A percentile compares a stretch with the other conserved stretches of the same genome.
These are phyloP conservation scores for Mythimna ferrago DNA, from an alignment of 2,888 invertebrate genomes.

Conservation along the genomic window DNA sequence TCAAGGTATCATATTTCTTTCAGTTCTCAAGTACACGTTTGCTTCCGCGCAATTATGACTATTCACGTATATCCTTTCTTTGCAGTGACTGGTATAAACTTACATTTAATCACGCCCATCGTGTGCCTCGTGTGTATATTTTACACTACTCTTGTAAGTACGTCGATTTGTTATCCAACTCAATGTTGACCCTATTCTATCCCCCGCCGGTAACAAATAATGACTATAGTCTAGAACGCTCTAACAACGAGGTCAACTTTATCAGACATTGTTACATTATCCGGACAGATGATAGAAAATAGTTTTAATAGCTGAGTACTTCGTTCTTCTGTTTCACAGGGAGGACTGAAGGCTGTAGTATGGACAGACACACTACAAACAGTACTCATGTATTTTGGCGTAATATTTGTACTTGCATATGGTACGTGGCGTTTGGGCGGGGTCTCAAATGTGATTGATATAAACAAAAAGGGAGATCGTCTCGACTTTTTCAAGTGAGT, in stretches of 20 bases:
- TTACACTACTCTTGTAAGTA: constrained; percentile 96
- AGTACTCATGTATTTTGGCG: constrained; percentile 93
- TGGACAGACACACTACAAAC: constrained; percentile 96
- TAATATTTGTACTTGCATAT: constrained; percentile 92
- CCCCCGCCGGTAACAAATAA: constrained; percentile 64
- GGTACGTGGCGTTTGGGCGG: constrained; percentile 93
- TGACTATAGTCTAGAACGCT: constrained; percentile 67
- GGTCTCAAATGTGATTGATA: constrained; percentile 90
- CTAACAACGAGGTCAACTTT: constrained; percentile 68
- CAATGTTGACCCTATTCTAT: constrained; percentile 68
- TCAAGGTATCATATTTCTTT: constrained; percentile 90
- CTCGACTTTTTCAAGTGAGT: constrained; percentile 94
- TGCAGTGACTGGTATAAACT: constrained; percentile 95
- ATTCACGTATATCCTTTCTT: constrained; percentile 60
- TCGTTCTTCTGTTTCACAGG: constrained; percentile 85
- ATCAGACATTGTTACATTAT: constrained; percentile 57
- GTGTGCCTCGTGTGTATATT: constrained; percentile 97
- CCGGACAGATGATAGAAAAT: constrained; percentile 32
- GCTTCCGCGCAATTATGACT: constrained; percentile 18
- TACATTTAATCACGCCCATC: constrained; percentile 94
- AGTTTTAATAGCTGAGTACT: constrained; percentile 13
- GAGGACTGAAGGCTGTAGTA: constrained; percentile 94
- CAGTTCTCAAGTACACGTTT: constrained; percentile 6
- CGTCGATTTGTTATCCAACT: constrained; percentile 35
- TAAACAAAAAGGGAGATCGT: constrained; percentile 91